These are phyloP conservation scores for Cheilosia scutellata DNA, from an alignment of 2,888 invertebrate genomes.

Conservation along the genomic window DNA sequence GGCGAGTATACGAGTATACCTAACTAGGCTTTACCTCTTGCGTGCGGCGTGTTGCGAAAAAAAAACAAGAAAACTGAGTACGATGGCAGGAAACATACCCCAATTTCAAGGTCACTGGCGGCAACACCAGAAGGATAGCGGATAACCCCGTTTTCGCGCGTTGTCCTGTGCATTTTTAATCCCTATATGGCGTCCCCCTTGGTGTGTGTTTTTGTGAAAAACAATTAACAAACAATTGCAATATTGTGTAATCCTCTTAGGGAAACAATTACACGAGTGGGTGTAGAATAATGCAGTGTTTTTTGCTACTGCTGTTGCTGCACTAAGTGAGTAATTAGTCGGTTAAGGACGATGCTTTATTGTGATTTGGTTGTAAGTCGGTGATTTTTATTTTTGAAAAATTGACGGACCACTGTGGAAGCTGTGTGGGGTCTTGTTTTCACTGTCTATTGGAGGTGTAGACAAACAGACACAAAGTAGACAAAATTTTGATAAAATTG, in stretches of 20 bases:
- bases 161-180: slow-evolving; percentile 54
- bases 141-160: slow-evolving; percentile 25
- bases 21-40: slow-evolving; percentile 14
- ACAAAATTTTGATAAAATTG: no score
- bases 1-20: neutral
- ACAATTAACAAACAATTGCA: slow-evolving; percentile 67
- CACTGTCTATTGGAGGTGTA: neutral
- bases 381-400: no score
- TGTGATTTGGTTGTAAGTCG: neutral
- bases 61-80: slow-evolving; percentile 4
- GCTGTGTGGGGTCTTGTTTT: neutral
- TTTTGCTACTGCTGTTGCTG: neutral
- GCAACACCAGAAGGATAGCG: slow-evolving; percentile 8
- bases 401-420: neutral
- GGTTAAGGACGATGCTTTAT: neutral
- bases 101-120: slow-evolving; percentile 65
- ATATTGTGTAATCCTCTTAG: slow-evolving; percentile 59
- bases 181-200: slow-evolving; percentile 2
- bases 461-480: no score
- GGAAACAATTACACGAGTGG: slow-evolving; percentile 23
- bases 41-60: slow-evolving; percentile 39
- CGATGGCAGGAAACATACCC: slow-evolving; percentile 1
- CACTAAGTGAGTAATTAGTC: slow-evolving; percentile 44
- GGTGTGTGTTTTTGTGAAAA: slow-evolving; percentile 24
- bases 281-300: slow-evolving; percentile 21